A percentile compares a stretch with the other conserved stretches of the same genome.
These are phyloP conservation scores for Phlogophora meticulosa DNA, from an alignment of 2,888 invertebrate genomes.

Conservation along the genomic window DNA sequence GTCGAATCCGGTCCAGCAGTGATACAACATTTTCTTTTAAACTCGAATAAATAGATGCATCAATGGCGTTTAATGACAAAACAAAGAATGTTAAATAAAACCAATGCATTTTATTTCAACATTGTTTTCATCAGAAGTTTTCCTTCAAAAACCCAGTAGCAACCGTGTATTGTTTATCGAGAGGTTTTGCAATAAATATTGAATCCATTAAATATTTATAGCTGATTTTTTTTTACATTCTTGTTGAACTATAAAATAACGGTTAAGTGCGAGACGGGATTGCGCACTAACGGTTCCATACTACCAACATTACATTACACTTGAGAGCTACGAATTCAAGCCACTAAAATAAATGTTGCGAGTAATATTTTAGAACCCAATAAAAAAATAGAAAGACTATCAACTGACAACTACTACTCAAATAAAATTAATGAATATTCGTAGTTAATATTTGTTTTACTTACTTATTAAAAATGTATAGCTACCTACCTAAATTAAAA, in stretches of 20 bases:
- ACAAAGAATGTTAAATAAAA: constrained; percentile 45
- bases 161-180: constrained; percentile 24
- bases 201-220: constrained; percentile 53
- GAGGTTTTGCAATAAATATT: constrained; percentile 48
- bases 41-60: constrained; percentile 63
- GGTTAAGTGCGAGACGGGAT: neutral
- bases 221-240: constrained; percentile 24
- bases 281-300: neutral
- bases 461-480: no score
- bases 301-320: neutral
- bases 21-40: constrained; percentile 61
- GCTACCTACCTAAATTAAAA: no score
- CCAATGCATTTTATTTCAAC: constrained; percentile 68
- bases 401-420: no score
- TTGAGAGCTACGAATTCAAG: no score
- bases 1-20: constrained; percentile 40
- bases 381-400: no score
- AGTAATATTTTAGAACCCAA: no score
- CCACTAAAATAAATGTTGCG: no score
- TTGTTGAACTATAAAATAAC: constrained; percentile 16
- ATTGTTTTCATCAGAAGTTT: constrained; percentile 19
- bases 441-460: no score
- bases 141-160: constrained; percentile 3
- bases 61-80: constrained; percentile 34
- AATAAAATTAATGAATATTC: no score